These are phyloP conservation scores for Pantala flavescens DNA, from an alignment of 1,140 invertebrate species.

Conservation along the genomic window DNA sequence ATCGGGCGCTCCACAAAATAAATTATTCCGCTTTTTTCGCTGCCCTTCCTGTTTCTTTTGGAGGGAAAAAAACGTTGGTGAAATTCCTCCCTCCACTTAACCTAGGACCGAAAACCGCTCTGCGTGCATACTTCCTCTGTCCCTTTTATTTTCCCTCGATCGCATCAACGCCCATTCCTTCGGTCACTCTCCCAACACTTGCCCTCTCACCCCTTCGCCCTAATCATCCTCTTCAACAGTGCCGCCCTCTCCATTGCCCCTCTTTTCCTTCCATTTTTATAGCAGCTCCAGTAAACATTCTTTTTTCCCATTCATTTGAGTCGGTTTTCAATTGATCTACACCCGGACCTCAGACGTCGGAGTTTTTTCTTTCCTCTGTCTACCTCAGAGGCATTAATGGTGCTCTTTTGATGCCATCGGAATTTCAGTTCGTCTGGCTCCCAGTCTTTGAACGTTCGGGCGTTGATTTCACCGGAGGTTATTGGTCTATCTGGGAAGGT, in stretches of 20 bases:
- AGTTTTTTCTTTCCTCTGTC: not conserved
- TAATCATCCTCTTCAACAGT: not conserved
- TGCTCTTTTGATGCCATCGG: too few relatives aligned
- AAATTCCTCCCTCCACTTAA: slow-evolving; percentile 6
- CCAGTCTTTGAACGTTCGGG: too few relatives aligned
- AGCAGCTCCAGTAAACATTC: not conserved
- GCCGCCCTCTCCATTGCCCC: not conserved
- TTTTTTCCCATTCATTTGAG: not conserved
- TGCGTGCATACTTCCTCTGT: slow-evolving; percentile 7
- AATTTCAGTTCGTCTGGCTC: too few relatives aligned
- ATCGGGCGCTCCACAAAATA: too few relatives aligned
- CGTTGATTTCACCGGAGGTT: too few relatives aligned
- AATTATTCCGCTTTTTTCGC: too few relatives aligned
- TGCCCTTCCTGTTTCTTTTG: not conserved
- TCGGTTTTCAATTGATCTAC: not conserved
- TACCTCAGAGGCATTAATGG: not conserved
- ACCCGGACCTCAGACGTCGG: not conserved
- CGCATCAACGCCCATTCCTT: not conserved
- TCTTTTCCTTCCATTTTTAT: not conserved
- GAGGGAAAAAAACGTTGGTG: not conserved
- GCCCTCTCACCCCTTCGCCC: not conserved
- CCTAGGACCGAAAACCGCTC: not conserved
- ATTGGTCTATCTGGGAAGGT: too few relatives aligned
- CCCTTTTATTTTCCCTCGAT: not conserved
- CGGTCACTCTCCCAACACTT: not conserved